A percentile compares a stretch with the other conserved stretches of the same genome.
Evolutionary conservation across 2,113 vertebrate species (phyloP).

Genomic region (Suncus etruscus): DNA sequence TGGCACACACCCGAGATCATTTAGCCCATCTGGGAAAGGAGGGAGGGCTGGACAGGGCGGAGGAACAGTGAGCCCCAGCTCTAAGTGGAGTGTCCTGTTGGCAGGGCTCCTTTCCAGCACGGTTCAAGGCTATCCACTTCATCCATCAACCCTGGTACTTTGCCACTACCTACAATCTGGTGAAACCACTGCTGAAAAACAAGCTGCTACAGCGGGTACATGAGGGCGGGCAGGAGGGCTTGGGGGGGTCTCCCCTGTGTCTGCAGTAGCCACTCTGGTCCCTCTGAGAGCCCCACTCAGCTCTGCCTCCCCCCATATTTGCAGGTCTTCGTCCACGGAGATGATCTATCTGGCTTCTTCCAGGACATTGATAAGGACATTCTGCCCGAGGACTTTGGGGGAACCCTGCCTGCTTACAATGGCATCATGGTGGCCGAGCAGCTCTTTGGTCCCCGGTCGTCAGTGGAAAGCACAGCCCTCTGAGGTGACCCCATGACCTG

Average conservation of each 20-base stretch:
- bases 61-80: neutral
- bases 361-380: constrained; percentile 93
- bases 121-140: constrained; percentile 98
- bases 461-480: constrained; percentile 93
- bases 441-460: constrained; percentile 90
- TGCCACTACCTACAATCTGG: constrained; percentile 97
- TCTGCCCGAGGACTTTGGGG: constrained; percentile 94
- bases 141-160: constrained; percentile 99
- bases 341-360: constrained; percentile 93
- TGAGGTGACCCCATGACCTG: constrained; percentile 67
- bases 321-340: constrained; percentile 96
- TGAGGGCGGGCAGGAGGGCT: neutral
- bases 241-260: neutral
- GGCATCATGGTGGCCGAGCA: constrained; percentile 90
- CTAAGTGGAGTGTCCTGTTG: constrained; percentile 3
- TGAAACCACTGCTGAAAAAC: constrained; percentile 98
- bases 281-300: neutral
- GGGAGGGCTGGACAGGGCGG: neutral
- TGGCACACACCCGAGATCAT: too few species aligned
- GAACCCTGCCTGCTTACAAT: constrained; percentile 90
- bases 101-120: constrained; percentile 97
- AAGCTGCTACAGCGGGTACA: constrained; percentile 97
- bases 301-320: neutral
- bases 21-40: neutral
- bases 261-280: neutral